Evolutionary conservation across 2,888 invertebrate species (phyloP).

Genomic region (Phragmatobia fuliginosa): DNA sequence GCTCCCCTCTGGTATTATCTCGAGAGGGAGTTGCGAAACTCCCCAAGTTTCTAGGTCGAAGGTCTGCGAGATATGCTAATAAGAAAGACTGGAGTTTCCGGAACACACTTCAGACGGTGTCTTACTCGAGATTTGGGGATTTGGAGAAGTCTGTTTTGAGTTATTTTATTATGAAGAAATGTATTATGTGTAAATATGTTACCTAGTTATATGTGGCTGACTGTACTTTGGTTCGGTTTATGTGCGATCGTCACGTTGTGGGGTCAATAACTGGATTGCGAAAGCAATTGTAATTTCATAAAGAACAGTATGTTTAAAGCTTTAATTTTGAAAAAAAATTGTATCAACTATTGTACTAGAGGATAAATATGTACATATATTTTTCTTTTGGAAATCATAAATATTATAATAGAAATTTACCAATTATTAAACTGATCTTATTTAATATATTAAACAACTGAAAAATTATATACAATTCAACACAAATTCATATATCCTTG

Average conservation of each 20-base stretch:
- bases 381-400: no score
- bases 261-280: background rate
- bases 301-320: background rate
- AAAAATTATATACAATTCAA: no score
- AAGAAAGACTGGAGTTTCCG: conserved; percentile 29
- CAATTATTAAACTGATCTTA: no score
- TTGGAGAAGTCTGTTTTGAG: background rate
- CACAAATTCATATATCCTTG: no score
- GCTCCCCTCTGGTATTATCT: conserved; percentile 29
- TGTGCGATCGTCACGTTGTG: background rate
- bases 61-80: conserved; percentile 56
- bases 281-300: background rate
- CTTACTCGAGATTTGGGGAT: conserved; percentile 14
- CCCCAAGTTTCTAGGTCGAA: conserved; percentile 46
- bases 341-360: no score
- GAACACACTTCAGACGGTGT: conserved; percentile 34
- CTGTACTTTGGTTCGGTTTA: background rate
- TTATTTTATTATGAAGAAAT: background rate
- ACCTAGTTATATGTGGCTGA: background rate
- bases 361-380: no score
- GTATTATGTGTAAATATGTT: background rate
- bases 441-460: no score
- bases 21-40: conserved; percentile 34
- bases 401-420: no score
- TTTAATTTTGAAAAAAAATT: no score